Evolutionary conservation across 2,113 vertebrate genomes (phyloP), one percentile per base, ranked within the genome.

Genomic region (Dipodomys stephensi): DNA sequence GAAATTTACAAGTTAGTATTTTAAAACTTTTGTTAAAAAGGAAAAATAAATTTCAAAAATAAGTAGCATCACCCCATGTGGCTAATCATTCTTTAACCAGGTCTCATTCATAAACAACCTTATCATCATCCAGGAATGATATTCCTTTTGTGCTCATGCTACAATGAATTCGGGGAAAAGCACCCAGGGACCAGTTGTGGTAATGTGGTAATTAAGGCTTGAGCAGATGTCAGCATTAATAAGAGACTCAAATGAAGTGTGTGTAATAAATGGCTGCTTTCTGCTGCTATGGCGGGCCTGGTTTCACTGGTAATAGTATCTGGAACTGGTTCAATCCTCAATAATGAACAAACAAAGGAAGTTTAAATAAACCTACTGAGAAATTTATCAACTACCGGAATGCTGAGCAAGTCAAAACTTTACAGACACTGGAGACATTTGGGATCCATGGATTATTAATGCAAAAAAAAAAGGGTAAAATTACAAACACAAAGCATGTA

Each of bases 181-280:
- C 97, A 96, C 97, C 96, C 96, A 95, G 97, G 96, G 97, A 97
- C 95, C 97, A 96, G 96, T 97, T 97, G 96, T 97, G 90, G 96
- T 97, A 98, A 98, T 97, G 97, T 92, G 93, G 97, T 97, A 98
- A 98, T 98, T 98, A 98, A 98, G 97, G 94, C 97, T 96, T 96
- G 95, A 98, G 97, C 98, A 98, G 98, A 98, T 98, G 98, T 98
- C 97, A 98, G 97, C 96, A 96, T 97, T 97, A 98, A 97, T 97
- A 98, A 97, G 89, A 93, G 95, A 96, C 93, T 97, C 93, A 97
- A 98, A 98, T 98, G 98, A 97, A 97, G 97, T 98, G 96, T 93
- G 96, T 90, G 96, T 97, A 96, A 98, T 97, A 97, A 98, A 98
- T 97, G 92, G 82, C 60, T 57, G 92, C 76, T 94, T 97, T 97